These are phyloP conservation scores for Schizothorax lantsangensis DNA, from an alignment of 2,797 vertebrate species.

Conservation along the genomic window DNA sequence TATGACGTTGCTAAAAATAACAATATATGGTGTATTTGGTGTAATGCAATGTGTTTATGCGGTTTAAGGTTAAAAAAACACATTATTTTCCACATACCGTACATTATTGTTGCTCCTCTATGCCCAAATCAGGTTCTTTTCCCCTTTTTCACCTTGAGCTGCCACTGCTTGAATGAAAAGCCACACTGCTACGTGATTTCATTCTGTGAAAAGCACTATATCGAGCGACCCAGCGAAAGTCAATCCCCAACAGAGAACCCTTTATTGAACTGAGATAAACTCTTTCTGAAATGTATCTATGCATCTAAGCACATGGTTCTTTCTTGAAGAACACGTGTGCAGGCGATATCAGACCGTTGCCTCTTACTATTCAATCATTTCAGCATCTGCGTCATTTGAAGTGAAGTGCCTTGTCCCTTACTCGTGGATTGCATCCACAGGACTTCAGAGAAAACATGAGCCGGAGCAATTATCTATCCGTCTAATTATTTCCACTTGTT, in stretches of 20 bases:
- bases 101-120: no score
- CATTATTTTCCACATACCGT: no score
- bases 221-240: neutral
- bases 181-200: neutral
- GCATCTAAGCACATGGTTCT: neutral
- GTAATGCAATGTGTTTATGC: no score
- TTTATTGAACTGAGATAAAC: conserved; percentile 19
- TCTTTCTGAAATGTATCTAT: neutral
- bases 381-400: neutral
- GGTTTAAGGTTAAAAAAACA: no score
- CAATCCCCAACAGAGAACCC: conserved; percentile 9
- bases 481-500: conserved; percentile 10
- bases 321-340: neutral
- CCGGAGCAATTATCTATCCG: neutral
- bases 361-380: conserved; percentile 13
- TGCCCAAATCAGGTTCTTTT: neutral
- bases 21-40: no score
- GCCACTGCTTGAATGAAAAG: conserved; percentile 10
- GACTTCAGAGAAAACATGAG: conserved; percentile 19
- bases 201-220: conserved; percentile 17
- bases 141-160: conserved; percentile 16
- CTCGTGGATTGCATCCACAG: neutral
- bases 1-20: no score
- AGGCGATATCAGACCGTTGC: neutral
- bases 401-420: neutral